These are phyloP conservation scores for Tipula vernalis DNA, from an alignment of 2,888 invertebrate species.

Conservation along the genomic window DNA sequence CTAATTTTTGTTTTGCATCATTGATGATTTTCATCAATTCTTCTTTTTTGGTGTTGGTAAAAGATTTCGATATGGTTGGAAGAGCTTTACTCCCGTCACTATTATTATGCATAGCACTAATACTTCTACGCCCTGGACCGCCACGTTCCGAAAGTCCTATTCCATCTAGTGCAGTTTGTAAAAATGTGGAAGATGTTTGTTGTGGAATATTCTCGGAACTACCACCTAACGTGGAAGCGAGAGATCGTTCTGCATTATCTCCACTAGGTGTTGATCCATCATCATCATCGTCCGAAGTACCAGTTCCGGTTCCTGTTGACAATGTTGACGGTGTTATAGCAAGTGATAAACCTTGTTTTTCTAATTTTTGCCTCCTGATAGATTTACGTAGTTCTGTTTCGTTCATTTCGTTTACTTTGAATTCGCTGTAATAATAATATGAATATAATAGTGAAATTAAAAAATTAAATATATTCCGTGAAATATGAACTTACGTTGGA, in stretches of 20 bases:
- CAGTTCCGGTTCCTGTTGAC: constrained; percentile 45
- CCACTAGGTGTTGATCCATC: constrained; percentile 69
- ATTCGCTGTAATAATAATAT: constrained; percentile 46
- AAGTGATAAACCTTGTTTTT: constrained; percentile 35
- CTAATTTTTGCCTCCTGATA: constrained; percentile 53
- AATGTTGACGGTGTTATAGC: constrained; percentile 35
- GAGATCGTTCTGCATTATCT: constrained; percentile 60
- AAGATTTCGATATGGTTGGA: constrained; percentile 30
- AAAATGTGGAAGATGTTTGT: constrained; percentile 27
- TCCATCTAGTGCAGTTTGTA: constrained; percentile 34
- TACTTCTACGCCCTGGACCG: constrained; percentile 41
- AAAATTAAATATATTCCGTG: not conserved
- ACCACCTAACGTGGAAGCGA: constrained; percentile 52
- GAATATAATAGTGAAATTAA: not conserved
- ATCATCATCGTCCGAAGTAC: constrained; percentile 65
- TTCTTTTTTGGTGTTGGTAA: constrained; percentile 42
- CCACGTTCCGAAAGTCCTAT: constrained; percentile 32
- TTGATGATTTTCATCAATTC: constrained; percentile 71
- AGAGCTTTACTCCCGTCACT: constrained; percentile 25
- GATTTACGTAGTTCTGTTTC: constrained; percentile 71
- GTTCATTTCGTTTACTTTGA: constrained; percentile 80
- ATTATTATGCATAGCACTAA: constrained; percentile 46
- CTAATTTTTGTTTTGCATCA: constrained; percentile 73
- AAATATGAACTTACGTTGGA: constrained; percentile 29
- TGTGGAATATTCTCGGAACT: constrained; percentile 50